Conservation (phyloP, 2,888 invertebrate genomes). For the Idaea biselata region DNA sequence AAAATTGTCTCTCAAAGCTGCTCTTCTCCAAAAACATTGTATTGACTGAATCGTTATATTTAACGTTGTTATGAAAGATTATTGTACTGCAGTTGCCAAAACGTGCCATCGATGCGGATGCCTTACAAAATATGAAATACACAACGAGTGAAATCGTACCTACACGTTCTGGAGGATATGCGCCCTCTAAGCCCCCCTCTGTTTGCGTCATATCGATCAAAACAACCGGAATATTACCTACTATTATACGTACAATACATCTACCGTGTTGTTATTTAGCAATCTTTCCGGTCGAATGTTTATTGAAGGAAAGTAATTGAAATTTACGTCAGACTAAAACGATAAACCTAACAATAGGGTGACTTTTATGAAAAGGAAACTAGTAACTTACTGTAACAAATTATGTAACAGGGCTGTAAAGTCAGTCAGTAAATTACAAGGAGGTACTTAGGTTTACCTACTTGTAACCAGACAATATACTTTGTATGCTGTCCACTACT, state of each 20-base stretch:
- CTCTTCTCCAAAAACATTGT: neutral
- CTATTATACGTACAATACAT: conserved; percentile 9
- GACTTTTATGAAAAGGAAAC: neutral
- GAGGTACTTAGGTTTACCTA: neutral
- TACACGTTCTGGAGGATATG: conserved; percentile 37
- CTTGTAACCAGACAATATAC: too few species aligned
- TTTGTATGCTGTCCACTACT: neutral
- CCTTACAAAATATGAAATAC: conserved; percentile 49
- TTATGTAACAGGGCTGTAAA: neutral
- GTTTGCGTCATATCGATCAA: conserved; percentile 35
- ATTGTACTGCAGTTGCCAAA: conserved; percentile 58
- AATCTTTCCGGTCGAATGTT: conserved; percentile 6
- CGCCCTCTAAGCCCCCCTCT: conserved; percentile 20
- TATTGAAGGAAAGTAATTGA: conserved; percentile 15
- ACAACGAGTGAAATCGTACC: conserved; percentile 9
- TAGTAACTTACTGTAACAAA: neutral
- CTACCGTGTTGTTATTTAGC: conserved; percentile 11
- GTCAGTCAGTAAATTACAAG: neutral
- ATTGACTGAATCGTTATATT: conserved; percentile 42
- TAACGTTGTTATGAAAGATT: conserved; percentile 59
- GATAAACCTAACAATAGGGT: neutral
- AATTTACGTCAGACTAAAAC: conserved; percentile 8
- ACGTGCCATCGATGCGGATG: conserved; percentile 60
- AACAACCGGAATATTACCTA: conserved; percentile 25
- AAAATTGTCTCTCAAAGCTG: neutral